Evolutionary conservation across 2,888 invertebrate species (phyloP).

Genomic region (Neoascia interrupta): DNA sequence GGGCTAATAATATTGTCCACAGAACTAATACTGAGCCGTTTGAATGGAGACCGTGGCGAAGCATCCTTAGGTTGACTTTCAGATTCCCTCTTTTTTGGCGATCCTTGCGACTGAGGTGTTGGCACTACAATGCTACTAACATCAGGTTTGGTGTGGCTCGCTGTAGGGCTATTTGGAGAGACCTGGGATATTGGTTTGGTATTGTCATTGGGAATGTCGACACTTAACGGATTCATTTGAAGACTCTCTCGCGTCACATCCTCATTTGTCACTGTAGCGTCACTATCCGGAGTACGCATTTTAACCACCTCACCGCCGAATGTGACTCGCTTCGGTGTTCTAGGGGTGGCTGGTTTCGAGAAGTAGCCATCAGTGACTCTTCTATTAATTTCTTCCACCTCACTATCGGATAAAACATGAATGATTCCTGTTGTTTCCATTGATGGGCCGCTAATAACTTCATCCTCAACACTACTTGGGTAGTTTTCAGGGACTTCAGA

Average conservation of each 20-base stretch:
- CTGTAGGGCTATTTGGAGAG: constrained; percentile 7
- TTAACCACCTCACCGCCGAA: constrained; percentile 94
- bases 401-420: constrained; percentile 83
- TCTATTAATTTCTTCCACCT: constrained; percentile 81
- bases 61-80: constrained; percentile 48
- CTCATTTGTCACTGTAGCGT: constrained; percentile 80
- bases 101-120: constrained; percentile 46
- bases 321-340: constrained; percentile 87
- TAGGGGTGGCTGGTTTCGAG: constrained; percentile 77
- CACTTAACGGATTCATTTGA: constrained; percentile 73
- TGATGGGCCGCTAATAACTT: constrained; percentile 78
- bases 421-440: constrained; percentile 80
- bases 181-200: constrained; percentile 75
- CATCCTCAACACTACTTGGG: constrained; percentile 71
- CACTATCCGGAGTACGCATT: constrained; percentile 91
- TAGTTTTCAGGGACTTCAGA: constrained; percentile 69
- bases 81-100: constrained; percentile 55
- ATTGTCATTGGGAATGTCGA: constrained; percentile 78
- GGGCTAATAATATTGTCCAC: constrained; percentile 80
- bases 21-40: constrained; percentile 79
- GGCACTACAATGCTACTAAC: constrained; percentile 34
- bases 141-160: background rate
- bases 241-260: constrained; percentile 37
- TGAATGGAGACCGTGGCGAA: constrained; percentile 75
- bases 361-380: constrained; percentile 57